Base-by-base conservation (phyloP, 2,797 vertebrate species). In the Falco naumanni region DNA sequence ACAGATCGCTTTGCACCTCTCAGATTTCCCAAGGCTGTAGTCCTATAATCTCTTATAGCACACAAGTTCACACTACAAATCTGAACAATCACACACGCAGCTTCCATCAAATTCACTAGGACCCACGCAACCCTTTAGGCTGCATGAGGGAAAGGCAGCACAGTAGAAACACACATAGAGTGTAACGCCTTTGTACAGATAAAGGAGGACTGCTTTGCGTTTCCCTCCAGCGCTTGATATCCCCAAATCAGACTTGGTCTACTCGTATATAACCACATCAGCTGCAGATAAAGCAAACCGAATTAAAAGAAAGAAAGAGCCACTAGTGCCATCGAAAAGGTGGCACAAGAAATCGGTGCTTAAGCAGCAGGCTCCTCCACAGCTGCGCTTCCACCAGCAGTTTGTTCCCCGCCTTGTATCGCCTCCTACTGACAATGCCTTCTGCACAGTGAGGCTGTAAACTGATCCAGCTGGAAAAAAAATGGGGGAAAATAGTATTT, bases 81-180 rank as follows among this genome's bases (percentile, higher is more conserved):
- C 51, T 69, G 63, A 69, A 59, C 18, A 59, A 63, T 77, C 65
- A 81, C 34, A 61, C 21, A 68, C 3, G 19, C 39, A 53, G 37
- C 18, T 83, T 60, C 57, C 41, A 78, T 29, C 57, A 57, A 66
- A 77, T 37, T 54, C 69, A 25, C 17, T 34, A 63, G 25, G 93
- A 86, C 6, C 17, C n/a, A 80, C 0, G 0, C 0, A 1, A 61
- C 56, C 59, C 16, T 37, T 71, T 2, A 51, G 34, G 66, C 66
- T 92, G 74, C 25, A 48, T 45, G 28, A 74, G 11, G 34, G 39
- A 74, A 87, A 64, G 22, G n/a, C 4, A 80, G 53, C 60, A 12
- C 5, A 21, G 25, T 2, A 60, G 53, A 74, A 94, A 68, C 7
- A 89, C 54, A 37, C 2, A 5, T 11, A 16, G 12, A n/a, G 16